phyloP scores from a whole-genome alignment of 2,113 vertebrate genomes.

The Microtus richardsoni region DNA sequence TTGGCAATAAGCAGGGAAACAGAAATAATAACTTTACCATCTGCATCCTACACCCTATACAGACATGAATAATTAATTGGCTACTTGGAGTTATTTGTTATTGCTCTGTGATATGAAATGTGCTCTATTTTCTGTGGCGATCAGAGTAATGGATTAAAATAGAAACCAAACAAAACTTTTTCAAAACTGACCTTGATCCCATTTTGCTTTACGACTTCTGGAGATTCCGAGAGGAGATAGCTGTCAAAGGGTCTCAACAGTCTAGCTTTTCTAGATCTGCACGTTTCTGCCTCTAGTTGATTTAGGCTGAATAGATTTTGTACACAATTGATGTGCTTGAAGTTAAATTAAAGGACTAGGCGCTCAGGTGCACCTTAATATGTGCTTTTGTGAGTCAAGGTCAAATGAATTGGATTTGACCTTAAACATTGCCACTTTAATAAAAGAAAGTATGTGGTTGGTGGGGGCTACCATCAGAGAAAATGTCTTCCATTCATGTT shows the following conservation, averaged over 20 bases:
- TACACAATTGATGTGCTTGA: constrained; percentile 56
- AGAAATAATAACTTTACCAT: background rate
- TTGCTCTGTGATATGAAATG: background rate
- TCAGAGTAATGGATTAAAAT: background rate
- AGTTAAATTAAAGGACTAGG: constrained; percentile 20
- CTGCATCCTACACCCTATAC: rapidly evolving
- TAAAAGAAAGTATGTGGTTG: background rate
- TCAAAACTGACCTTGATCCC: constrained; percentile 15
- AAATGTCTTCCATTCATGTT: background rate
- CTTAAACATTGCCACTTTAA: background rate
- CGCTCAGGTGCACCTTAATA: background rate
- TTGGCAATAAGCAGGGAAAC: background rate
- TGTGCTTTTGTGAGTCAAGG: constrained; percentile 18
- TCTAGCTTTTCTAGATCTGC: background rate
- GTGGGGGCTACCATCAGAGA: background rate
- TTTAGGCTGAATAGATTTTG: constrained; percentile 35
- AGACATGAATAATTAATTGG: no score
- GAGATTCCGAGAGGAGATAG: background rate
- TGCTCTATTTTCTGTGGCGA: background rate
- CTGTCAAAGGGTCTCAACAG: background rate
- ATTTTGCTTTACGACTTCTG: background rate
- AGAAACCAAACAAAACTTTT: constrained; percentile 8
- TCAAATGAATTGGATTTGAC: constrained; percentile 60
- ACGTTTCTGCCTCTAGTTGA: constrained; percentile 36
- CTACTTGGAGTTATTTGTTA: background rate